Evolutionary conservation across 2,888 invertebrate genomes (phyloP), one percentile per base, ranked within the genome.

Genomic region (Ennomos fuscantarius): DNA sequence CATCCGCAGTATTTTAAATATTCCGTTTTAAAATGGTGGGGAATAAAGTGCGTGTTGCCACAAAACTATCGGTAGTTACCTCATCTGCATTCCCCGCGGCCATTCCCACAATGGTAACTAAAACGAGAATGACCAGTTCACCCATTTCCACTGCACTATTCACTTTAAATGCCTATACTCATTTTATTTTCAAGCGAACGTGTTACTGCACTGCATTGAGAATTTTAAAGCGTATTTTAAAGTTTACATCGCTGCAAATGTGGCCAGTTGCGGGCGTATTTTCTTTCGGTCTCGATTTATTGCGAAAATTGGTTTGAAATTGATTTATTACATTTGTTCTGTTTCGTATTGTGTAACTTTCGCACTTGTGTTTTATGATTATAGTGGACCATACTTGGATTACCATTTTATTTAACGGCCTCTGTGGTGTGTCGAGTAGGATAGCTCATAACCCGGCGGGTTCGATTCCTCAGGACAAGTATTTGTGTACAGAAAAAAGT

Each of bases 91-190:
- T 58, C 40, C 63, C 66, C 2, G 60, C 60, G 32, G 63, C 63
- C 15, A 58, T 62, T 24, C 62, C 69, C 15, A 53, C 58, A 46
- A 68, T 66, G 61, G 64, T 67, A 43, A 74, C 65, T 59, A 84
- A 69, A 65, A 78, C 51, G 56, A 76, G 63, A 15, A 63, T 41
- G 42, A 61, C 40, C 44, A 68, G 66, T 60, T 58, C 67, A 34
- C 63, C 72, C 86, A 87, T 87, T 78, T 72, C 67, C 55, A 69
- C 69, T 79, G 73, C 74, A 75, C 72, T 72, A 74, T 81, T 76
- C 80, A 79, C 79, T 79, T 70, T 75, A 79, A 81, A 80, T 80
- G 76, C 75, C 76, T 69, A 78, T 72, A 73, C 71, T 66, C 80
- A 83, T 82, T 82, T 81, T 81, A 80, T 81, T 81, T 78, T 72